These are phyloP conservation scores for Drosophila lacertosa DNA, from an alignment of 1,140 invertebrate genomes.

Conservation along the genomic window DNA sequence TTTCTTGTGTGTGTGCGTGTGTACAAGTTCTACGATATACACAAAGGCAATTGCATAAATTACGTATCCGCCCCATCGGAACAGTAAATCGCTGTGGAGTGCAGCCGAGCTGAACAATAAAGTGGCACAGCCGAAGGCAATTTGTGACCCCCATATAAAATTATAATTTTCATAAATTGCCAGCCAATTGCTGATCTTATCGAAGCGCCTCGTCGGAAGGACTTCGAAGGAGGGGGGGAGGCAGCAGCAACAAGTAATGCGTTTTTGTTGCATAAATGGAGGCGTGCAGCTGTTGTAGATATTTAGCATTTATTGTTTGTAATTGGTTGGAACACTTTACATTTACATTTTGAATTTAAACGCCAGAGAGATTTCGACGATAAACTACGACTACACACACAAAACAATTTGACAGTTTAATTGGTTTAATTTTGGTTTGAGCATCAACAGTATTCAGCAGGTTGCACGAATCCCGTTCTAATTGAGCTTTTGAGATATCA, in stretches of 20 bases:
- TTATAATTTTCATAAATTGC: constrained; percentile 74
- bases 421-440: constrained; percentile 58
- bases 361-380: constrained; percentile 70
- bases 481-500: constrained; percentile 26
- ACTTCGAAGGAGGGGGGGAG: constrained; percentile 6
- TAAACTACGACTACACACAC: constrained; percentile 80
- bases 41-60: constrained; percentile 43
- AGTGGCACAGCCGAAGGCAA: constrained; percentile 18
- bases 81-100: constrained; percentile 33
- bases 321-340: constrained; percentile 79
- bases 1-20: background rate
- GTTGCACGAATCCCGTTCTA: constrained; percentile 18
- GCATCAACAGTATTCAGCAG: constrained; percentile 43
- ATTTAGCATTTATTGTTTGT: constrained; percentile 74
- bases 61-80: constrained; percentile 35
- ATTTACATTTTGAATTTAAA: constrained; percentile 74
- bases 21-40: constrained; percentile 8
- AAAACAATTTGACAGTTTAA: constrained; percentile 78
- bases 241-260: constrained; percentile 25
- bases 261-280: background rate
- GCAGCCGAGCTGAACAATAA: constrained; percentile 31
- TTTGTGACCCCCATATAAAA: constrained; percentile 16
- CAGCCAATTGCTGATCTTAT: constrained; percentile 54
- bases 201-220: constrained; percentile 23
- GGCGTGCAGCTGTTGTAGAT: constrained; percentile 48